Percentiles rank a stretch among this genome's conserved stretches.
Evolutionary conservation across 2,113 vertebrate species (phyloP).

Genomic region (Columbina picui): DNA sequence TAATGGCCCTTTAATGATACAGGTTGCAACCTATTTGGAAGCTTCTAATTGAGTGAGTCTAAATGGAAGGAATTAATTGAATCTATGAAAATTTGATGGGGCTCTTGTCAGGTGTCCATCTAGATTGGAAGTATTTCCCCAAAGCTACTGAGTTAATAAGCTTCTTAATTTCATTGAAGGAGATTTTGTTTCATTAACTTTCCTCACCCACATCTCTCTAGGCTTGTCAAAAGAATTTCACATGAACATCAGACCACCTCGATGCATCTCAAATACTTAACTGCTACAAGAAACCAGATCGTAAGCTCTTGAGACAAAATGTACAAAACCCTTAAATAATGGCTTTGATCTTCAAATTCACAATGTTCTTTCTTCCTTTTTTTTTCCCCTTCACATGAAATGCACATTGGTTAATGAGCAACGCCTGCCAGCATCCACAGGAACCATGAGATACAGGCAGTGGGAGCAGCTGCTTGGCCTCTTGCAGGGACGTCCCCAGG

Average conservation of each 20-base stretch:
- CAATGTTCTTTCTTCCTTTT: background rate
- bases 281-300: fast-evolving
- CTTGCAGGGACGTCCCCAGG: background rate
- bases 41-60: constrained; percentile 46
- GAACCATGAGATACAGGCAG: background rate
- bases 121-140: constrained; percentile 32
- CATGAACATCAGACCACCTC: background rate
- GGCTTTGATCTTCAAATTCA: background rate
- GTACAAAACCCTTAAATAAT: background rate
- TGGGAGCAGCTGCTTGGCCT: fast-evolving
- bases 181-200: constrained; percentile 48
- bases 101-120: constrained; percentile 53
- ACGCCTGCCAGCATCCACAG: fast-evolving
- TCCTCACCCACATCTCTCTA: background rate
- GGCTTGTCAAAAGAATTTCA: constrained; percentile 16
- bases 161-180: constrained; percentile 43
- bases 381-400: background rate
- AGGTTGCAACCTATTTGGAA: constrained; percentile 42
- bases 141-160: constrained; percentile 20
- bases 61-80: constrained; percentile 55
- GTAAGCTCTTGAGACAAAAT: background rate
- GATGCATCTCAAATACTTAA: background rate
- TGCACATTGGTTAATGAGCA: background rate
- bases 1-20: constrained; percentile 42
- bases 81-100: constrained; percentile 59